Percentiles rank a stretch among this genome's conserved stretches.
Conservation (phyloP, 2,113 vertebrate species). For the Bothrops jararaca region DNA sequence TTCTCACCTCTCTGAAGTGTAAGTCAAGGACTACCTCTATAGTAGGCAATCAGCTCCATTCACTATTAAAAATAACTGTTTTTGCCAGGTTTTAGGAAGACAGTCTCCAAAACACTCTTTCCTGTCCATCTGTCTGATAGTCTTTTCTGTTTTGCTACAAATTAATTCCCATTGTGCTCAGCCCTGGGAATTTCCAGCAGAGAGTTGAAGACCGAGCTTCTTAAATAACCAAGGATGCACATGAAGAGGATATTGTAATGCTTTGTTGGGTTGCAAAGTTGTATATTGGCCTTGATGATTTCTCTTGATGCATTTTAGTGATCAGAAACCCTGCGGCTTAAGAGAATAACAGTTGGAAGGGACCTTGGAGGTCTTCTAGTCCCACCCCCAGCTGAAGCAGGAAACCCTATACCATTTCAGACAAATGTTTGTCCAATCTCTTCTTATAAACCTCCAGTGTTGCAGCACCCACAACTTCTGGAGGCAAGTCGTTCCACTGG, state of each 20-base stretch:
- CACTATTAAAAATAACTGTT: background rate
- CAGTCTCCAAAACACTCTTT: background rate
- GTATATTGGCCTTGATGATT: background rate
- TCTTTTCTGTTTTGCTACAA: background rate
- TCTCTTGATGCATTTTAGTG: background rate
- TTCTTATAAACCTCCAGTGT: background rate
- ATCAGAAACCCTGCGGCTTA: background rate
- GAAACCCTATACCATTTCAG: background rate
- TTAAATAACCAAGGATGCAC: background rate
- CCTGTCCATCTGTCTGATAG: background rate
- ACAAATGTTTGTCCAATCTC: background rate
- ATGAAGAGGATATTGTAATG: background rate
- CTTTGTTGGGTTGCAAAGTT: background rate
- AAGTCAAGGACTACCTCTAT: background rate
- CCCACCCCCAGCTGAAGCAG: background rate
- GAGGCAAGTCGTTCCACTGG: background rate
- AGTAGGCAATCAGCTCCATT: background rate
- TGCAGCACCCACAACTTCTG: background rate
- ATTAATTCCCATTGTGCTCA: background rate
- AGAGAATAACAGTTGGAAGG: background rate
- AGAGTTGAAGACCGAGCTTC: background rate
- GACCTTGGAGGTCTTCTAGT: background rate
- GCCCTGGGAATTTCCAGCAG: background rate
- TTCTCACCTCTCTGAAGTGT: too few relatives aligned
- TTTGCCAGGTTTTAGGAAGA: background rate